Evolutionary conservation across 1,140 invertebrate genomes (phyloP), one percentile per base, ranked within the genome.

Genomic region (Belonocnema kinseyi): DNA sequence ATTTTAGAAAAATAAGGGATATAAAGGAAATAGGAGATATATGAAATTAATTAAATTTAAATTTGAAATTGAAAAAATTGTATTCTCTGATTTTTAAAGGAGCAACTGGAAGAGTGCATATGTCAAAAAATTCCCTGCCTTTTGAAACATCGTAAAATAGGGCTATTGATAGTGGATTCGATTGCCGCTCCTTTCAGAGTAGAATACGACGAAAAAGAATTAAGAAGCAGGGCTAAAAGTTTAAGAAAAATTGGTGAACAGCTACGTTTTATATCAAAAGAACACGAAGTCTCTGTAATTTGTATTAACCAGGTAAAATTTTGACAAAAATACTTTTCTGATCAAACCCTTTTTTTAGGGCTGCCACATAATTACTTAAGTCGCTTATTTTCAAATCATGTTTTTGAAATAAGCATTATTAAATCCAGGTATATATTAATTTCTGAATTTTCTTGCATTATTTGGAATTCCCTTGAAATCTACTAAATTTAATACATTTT

Each of bases 121-220:
- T 83, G 83, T 4, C 85, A 90, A 61, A 92, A 92, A 75, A 84
- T 96, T 66, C 89, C 90, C 6, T 26, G 83, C 17, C 80, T 94
- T 50, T 79, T 95, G 76, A 81, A 85, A n/a, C 85, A 79, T 58
- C 85, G 90, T 56, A 90, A 91, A 78, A 93, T 96, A 71, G 94
- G 94, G 7, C 85, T 96, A 17, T 89, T 97, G 73, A 86, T 97
- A 4, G 92, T 97, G 19, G 96, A 97, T 86, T 96, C 96, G 4
- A 94, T 97, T 77, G 95, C 95, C 19, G 95, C 94, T 5, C 88
- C 95, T 46, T 96, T 95, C 86, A 92, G 95, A 50, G 91, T 91
- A 46, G 94, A 95, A 78, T 94, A 94, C 77, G 92, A 93, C 73
- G 85, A 85, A 10, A 81, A 85, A 3, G 82, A 92, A 70, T 90